Base-by-base conservation (phyloP, 2,888 invertebrate genomes). In the Eilema sororculum region DNA sequence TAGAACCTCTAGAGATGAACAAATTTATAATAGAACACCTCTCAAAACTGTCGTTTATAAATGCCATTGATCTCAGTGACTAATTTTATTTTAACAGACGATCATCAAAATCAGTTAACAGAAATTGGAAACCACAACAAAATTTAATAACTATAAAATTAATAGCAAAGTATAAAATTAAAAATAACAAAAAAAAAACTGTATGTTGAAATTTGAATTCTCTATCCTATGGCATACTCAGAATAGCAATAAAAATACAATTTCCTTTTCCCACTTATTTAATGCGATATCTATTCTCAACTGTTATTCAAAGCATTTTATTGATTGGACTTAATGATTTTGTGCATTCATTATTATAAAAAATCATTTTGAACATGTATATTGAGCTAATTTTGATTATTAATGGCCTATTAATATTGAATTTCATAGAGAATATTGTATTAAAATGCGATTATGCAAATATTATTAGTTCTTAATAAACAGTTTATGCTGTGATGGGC, bases 401-500 rank as follows among this genome's bases (percentile, higher is more conserved):
- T 90, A 93, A 93, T 90, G 88, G 89, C 76, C 92, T 79, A 93
- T 94, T 91, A 92, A 91, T 89, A 94, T 94, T 90, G 91, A 90
- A 91, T 95, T 92, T 93, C 93, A 91, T 93, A 88, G 89, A 81
- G 84, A 87, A 86, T 89, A 85, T 90, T 88, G 89, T 89, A 89
- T 91, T 86, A 87, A 91, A 91, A 93, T 88, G 89, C 87, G 89
- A 93, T 95, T 95, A 95, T 95, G 94, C 93, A 93, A 95, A 95
- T 95, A 93, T 90, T 88, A 94, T 94, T 92, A 90, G 91, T 93
- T 93, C 89, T 89, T 93, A 93, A 93, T 94, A 94, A 91, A 92
- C 91, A 90, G 91, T 94, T 93, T 90, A 90, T 90, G 87, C 84
- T 89, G 89, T 90, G 91, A 93, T 91, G 89, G 87, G 87, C 87